Conservation (phyloP, 2,888 invertebrate species). For the Neoaliturus tenellus region DNA sequence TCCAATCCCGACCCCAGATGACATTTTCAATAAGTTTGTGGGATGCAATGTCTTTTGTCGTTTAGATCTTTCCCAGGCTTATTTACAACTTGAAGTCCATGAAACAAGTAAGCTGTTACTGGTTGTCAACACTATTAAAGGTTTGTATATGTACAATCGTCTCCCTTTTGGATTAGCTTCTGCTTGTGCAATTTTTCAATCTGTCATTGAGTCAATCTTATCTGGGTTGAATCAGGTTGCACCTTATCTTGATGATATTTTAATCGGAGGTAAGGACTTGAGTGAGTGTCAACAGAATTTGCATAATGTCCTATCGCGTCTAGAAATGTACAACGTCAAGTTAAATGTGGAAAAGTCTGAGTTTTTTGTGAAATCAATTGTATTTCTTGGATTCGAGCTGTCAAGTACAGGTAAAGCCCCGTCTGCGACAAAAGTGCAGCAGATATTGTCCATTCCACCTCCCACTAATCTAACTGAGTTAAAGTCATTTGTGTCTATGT, state of each 20-base stretch:
- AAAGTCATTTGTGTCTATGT: slow-evolving; percentile 15
- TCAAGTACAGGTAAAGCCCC: slow-evolving; percentile 27
- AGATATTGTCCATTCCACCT: slow-evolving; percentile 32
- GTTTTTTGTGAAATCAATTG: slow-evolving; percentile 1
- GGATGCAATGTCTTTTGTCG: slow-evolving; percentile 30
- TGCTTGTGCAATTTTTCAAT: slow-evolving; percentile 27
- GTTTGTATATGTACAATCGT: slow-evolving; percentile 14
- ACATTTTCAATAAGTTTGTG: slow-evolving; percentile 19
- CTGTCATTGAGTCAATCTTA: slow-evolving; percentile 29
- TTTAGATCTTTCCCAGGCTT: slow-evolving; percentile 15
- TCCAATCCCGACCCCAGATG: background rate
- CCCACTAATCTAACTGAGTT: slow-evolving; percentile 13
- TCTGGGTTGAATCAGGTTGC: background rate
- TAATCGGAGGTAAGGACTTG: slow-evolving; percentile 11
- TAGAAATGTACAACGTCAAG: slow-evolving; percentile 11
- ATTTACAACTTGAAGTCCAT: slow-evolving; percentile 12
- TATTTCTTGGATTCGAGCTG: slow-evolving; percentile 38
- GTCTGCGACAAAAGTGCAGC: slow-evolving; percentile 36
- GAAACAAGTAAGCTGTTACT: background rate
- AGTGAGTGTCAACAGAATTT: background rate
- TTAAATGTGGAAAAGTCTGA: slow-evolving; percentile 21
- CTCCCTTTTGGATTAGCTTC: slow-evolving; percentile 3
- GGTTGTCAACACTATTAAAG: slow-evolving; percentile 12
- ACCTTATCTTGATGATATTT: slow-evolving; percentile 4
- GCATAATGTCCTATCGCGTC: background rate